Base-by-base conservation (phyloP, 2,888 invertebrate genomes). In the Gymnocheta viridis region DNA sequence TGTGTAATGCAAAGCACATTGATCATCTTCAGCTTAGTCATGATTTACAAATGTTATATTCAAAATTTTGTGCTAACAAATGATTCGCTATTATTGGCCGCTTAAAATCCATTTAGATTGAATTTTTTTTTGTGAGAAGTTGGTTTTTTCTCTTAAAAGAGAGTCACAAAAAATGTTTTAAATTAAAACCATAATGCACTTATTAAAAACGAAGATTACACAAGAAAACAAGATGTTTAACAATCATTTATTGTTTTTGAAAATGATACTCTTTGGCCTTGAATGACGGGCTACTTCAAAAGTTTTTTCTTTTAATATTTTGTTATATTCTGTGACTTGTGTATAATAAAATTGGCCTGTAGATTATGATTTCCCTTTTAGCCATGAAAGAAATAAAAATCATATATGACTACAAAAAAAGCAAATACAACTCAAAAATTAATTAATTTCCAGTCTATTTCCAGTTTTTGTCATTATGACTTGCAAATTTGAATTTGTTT, bases 181-280 rank as follows among this genome's bases (percentile, higher is more conserved):
- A 6, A 22, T 44, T 41, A 44, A 3, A 54, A 58, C 7, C 44
- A 19, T 41, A 54, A 19, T 29, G 17, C 41, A 35, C 41, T 69
- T 27, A 12, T 32, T 54, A 35, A 73, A 87, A 51, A 87, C 87
- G 88, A 86, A 88, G 87, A 89, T 89, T 89, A 88, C 89, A 88
- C 85, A 86, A 87, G 86, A 51, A 62, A 81, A 69, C 56, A 73
- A 69, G 73, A 62, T 41, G 69, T 81, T 77, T 78, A 81, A 84
- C 69, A 69, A 73, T 49, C 81, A 81, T 81, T 80, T 76, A 72
- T 80, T 80, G 77, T 77, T 81, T 80, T 62, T 54, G 24, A 14
- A 27, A 44, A 12, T 62, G n/a, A 4, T 70, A 79, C 72, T 72
- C 72, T 38, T 19, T 2, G 4, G 19, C 1, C 62, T 69, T 12